Base-by-base conservation (phyloP, 1,140 invertebrate genomes). In the Bombus pyrosoma region DNA sequence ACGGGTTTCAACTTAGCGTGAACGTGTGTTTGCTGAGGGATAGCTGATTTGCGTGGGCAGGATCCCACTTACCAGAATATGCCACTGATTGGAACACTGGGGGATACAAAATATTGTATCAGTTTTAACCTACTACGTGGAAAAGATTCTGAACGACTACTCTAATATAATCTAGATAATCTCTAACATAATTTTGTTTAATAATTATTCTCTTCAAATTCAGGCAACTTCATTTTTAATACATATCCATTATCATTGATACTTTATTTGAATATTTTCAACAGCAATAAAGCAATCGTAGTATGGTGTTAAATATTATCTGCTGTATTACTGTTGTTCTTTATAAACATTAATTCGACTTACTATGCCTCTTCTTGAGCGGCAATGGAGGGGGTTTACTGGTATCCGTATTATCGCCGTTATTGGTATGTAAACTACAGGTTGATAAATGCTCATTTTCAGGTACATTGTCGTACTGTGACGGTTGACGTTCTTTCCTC, bases 61-160 rank as follows among this genome's bases (percentile, higher is more conserved):
- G 91, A 93, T 95, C 95, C 95, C 96, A 97, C 97, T 98, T 98
- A 98, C 98, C 98, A 95, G 97, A 98, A 96, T 98, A 98, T 96
- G 98, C 98, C 97, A 98, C 97, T 96, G 97, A 98, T 97, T 98
- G 98, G 97, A 98, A 98, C 97, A 98, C 97, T 98, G 96, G 96
- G 95, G 94, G 94, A 95, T 95, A 95, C 92, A 95, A 95, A 95
- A 95, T 90, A 95, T 94, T 93, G 93, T 92, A 93, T 95, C 94
- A 95, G 95, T 95, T 95, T 93, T 85, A 90, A 84, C 43, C 75
- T 83, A 88, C 85, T 88, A 85, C 15, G 12, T 79, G 80, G 78
- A 83, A 73, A 22, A 86, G 69, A 86, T 86, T 84, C 43, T 73
- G 85, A 90, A 87, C 72, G 59, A 73, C 79, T 77, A 89, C 43